These are phyloP conservation scores for Ceratotherium simum DNA, from an alignment of 2,113 vertebrate genomes.

Conservation along the genomic window DNA sequence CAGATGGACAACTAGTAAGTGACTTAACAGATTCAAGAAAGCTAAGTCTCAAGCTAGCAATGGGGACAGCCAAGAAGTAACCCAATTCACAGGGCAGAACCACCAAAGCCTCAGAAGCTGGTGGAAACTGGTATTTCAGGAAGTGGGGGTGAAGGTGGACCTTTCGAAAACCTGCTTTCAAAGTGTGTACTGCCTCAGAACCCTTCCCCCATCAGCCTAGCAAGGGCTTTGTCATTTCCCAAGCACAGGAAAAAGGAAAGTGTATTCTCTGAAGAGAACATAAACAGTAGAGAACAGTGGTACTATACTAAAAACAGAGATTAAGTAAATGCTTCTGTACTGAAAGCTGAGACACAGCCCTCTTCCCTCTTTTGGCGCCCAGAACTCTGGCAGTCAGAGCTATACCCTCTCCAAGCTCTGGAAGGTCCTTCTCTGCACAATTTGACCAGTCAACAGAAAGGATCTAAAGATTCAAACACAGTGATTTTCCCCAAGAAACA, in stretches of 20 bases:
- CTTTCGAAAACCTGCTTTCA: neutral
- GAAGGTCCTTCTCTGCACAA: neutral
- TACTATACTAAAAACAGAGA: neutral
- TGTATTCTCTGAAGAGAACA: neutral
- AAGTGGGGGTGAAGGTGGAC: too few relatives aligned
- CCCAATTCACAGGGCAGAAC: neutral
- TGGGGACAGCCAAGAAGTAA: neutral
- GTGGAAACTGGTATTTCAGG: neutral
- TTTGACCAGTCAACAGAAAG: neutral
- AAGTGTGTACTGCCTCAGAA: neutral
- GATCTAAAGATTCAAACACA: neutral
- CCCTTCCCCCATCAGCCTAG: neutral
- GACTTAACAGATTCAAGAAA: neutral
- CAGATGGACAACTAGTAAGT: neutral
- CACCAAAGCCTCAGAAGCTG: neutral
- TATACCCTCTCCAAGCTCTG: neutral
- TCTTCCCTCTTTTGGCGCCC: neutral
- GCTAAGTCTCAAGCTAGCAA: neutral
- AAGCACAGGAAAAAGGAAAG: neutral
- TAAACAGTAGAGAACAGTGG: neutral
- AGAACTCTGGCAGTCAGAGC: neutral
- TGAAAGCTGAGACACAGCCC: neutral
- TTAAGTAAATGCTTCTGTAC: too few relatives aligned
- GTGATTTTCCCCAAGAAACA: neutral
- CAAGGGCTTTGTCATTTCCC: neutral